A percentile compares a stretch with the other conserved stretches of the same genome.
These are phyloP conservation scores for Platysteira castanea DNA, from an alignment of 2,113 vertebrate species.

Conservation along the genomic window DNA sequence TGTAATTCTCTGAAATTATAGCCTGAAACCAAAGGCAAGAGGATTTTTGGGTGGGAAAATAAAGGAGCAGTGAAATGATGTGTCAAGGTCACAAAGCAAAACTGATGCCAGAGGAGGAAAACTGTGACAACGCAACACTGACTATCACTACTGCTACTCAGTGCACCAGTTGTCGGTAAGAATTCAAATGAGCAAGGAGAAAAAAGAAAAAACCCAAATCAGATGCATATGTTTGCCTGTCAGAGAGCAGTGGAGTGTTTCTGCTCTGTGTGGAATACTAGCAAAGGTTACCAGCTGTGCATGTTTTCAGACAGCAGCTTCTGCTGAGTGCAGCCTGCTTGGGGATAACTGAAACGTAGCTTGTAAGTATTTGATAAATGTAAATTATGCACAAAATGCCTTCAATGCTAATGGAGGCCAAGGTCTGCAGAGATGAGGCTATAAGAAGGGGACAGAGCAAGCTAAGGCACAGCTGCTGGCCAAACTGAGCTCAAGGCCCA, in stretches of 20 bases:
- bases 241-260: neutral
- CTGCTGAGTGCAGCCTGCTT: conserved; percentile 13
- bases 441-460: neutral
- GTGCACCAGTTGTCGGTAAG: neutral
- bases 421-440: neutral
- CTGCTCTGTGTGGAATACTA: conserved; percentile 29
- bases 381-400: conserved; percentile 40
- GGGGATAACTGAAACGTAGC: conserved; percentile 3
- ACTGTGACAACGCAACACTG: rapidly evolving
- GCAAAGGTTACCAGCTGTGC: conserved; percentile 63
- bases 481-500: neutral
- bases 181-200: conserved; percentile 35
- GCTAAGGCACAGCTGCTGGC: neutral
- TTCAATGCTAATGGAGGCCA: neutral
- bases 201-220: neutral
- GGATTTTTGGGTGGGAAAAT: neutral
- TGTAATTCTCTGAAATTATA: neutral
- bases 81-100: neutral
- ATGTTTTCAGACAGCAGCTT: conserved; percentile 32
- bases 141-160: neutral
- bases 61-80: neutral
- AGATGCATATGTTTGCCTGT: conserved; percentile 3
- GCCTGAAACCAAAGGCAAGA: neutral
- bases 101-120: neutral
- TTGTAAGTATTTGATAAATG: conserved; percentile 26